These are phyloP conservation scores for Leptopterna dolabrata DNA, from an alignment of 2,888 invertebrate genomes.

Conservation along the genomic window DNA sequence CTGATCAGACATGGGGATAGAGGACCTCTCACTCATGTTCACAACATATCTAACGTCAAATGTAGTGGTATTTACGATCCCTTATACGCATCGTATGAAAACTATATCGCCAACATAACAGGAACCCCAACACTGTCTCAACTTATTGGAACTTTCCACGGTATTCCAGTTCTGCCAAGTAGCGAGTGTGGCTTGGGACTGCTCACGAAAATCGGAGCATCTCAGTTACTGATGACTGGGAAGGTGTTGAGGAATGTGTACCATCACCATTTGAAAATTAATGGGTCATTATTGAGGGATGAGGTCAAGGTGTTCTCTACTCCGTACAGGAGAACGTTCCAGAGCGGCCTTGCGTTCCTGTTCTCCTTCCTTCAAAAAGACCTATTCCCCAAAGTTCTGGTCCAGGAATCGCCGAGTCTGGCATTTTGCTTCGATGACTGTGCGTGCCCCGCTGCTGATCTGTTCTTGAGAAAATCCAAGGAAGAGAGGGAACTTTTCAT, in stretches of 20 bases:
- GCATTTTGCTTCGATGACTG: constrained; percentile 89
- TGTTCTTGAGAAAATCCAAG: constrained; percentile 68
- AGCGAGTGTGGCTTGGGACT: constrained; percentile 86
- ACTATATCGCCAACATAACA: constrained; percentile 72
- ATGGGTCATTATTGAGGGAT: constrained; percentile 68
- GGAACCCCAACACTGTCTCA: constrained; percentile 67
- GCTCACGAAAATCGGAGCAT: constrained; percentile 74
- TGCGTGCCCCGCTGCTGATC: constrained; percentile 79
- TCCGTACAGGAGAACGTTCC: constrained; percentile 88
- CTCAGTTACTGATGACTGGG: constrained; percentile 86
- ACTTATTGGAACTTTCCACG: constrained; percentile 83
- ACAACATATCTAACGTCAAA: constrained; percentile 80
- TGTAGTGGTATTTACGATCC: constrained; percentile 70
- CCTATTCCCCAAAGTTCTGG: constrained; percentile 70
- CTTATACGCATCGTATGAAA: constrained; percentile 66
- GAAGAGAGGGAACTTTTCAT: constrained; percentile 75
- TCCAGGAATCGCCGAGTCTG: constrained; percentile 83
- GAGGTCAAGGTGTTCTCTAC: constrained; percentile 83
- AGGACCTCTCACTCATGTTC: constrained; percentile 85
- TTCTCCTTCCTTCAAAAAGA: constrained; percentile 76
- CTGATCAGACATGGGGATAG: constrained; percentile 90
- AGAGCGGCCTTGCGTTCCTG: constrained; percentile 85
- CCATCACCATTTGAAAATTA: constrained; percentile 75
- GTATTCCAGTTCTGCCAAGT: constrained; percentile 81
- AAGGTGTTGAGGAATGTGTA: constrained; percentile 71